phyloP scores from a whole-genome alignment of 2,113 vertebrate genomes.

The Heterotilapia buettikoferi region DNA sequence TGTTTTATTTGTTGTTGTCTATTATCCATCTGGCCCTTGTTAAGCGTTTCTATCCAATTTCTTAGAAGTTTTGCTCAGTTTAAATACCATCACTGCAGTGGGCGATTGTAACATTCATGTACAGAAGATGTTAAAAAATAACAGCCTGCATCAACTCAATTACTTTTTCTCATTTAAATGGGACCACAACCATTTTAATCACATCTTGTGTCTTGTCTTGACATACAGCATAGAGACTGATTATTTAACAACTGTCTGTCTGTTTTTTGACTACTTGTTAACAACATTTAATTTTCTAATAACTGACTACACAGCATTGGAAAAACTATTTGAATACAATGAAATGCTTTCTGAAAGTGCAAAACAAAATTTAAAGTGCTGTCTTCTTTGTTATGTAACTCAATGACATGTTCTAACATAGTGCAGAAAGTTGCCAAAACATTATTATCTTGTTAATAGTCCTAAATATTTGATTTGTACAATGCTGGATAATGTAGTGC shows the following conservation, averaged over 20 bases:
- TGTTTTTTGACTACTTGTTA: neutral
- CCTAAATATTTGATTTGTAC: neutral
- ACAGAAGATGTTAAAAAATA: neutral
- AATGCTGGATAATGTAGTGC: neutral
- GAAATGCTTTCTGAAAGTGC: neutral
- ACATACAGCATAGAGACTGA: neutral
- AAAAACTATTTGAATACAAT: neutral
- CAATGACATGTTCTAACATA: neutral
- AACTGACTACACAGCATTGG: neutral
- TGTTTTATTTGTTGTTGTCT: neutral
- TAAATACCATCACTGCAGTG: neutral
- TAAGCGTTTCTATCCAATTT: accelerated
- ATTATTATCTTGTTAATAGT: neutral
- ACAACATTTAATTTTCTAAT: neutral
- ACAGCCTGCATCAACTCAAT: neutral
- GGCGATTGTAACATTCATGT: accelerated
- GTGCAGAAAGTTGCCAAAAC: neutral
- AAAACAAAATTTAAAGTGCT: neutral
- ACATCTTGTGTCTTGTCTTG: neutral
- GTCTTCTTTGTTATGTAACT: neutral
- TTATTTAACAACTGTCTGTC: neutral
- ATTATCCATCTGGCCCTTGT: neutral
- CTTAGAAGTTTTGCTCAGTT: neutral
- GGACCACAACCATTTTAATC: accelerated
- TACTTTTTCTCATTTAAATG: neutral